Base-by-base conservation (phyloP, 2,888 invertebrate genomes). In the Thelaira solivaga region DNA sequence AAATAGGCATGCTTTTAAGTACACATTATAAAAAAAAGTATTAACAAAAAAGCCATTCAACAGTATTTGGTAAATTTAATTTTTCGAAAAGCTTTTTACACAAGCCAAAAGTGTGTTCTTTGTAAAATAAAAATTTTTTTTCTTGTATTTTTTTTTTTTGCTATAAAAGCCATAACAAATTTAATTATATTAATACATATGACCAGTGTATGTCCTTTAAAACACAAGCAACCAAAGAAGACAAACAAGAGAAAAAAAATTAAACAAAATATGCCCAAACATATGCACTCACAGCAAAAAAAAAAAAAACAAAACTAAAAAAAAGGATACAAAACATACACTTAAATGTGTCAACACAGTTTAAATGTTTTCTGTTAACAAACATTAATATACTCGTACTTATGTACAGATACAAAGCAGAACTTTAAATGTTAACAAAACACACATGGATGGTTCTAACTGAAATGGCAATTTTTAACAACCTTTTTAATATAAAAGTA, bases 291-390 rank as follows among this genome's bases (percentile, higher is more conserved):
- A 29, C 49, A 22, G 51, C 29, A 49, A 59, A 29, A n/a, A n/a
- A 29, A 49, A 59, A 49, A 36, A 68, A 41, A 7, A 26, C 10
- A 20, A 64, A 43, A 43, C 16, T n/a, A 13, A 22, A 34, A 62
- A 55, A 71, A 26, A 39, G 59, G 36, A 61, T 65, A 64, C 49
- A 65, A 61, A 76, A 71, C 51, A 71, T 65, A 61, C 65, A 71
- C 47, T 72, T 76, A 72, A 64, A 72, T 76, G 61, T 76, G 76
- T 76, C 76, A 76, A 72, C 76, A 72, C 55, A 47, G 55, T 64
- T 55, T 72, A 55, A 72, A 64, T 47, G 72, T 43, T 71, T 53
- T 26, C 43, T 62, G 47, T 64, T 47, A 55, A 41, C 55, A 68
- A 53, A 68, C 49, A 47, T 62, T 45, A 55, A 47, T n/a, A 55